These are phyloP conservation scores for Sitobion miscanthi DNA, from an alignment of 1,140 invertebrate genomes.

Conservation along the genomic window DNA sequence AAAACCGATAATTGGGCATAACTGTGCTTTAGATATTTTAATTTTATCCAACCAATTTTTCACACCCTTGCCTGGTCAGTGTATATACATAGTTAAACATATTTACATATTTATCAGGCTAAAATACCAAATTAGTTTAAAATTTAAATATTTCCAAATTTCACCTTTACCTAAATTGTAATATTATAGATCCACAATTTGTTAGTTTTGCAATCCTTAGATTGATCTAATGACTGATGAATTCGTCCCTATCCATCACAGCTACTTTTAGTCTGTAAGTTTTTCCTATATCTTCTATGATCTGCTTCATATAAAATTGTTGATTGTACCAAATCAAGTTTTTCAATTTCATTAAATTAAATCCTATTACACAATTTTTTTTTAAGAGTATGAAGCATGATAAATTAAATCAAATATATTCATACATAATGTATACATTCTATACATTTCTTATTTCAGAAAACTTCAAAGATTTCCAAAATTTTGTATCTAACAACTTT, in stretches of 20 bases:
- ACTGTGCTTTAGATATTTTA: slow-evolving; percentile 51
- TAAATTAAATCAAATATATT: no score
- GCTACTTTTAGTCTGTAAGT: no score
- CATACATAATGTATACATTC: neutral
- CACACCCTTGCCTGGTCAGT: slow-evolving; percentile 35
- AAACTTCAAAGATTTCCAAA: slow-evolving; percentile 16
- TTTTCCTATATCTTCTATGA: no score
- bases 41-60: slow-evolving; percentile 48
- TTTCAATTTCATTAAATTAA: neutral
- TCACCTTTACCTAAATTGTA: neutral
- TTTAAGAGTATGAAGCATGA: no score
- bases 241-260: no score
- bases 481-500: slow-evolving; percentile 31
- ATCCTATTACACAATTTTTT: neutral
- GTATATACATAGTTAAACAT: neutral
- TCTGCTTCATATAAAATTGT: no score
- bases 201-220: no score
- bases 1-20: slow-evolving; percentile 50
- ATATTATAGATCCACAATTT: neutral
- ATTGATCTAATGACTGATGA: no score
- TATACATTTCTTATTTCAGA: slow-evolving; percentile 13
- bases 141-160: neutral
- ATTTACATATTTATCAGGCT: neutral
- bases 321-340: neutral
- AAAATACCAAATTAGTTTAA: neutral